Evolutionary conservation across 2,888 invertebrate species (phyloP).

Genomic region (Corythucha ciliata): DNA sequence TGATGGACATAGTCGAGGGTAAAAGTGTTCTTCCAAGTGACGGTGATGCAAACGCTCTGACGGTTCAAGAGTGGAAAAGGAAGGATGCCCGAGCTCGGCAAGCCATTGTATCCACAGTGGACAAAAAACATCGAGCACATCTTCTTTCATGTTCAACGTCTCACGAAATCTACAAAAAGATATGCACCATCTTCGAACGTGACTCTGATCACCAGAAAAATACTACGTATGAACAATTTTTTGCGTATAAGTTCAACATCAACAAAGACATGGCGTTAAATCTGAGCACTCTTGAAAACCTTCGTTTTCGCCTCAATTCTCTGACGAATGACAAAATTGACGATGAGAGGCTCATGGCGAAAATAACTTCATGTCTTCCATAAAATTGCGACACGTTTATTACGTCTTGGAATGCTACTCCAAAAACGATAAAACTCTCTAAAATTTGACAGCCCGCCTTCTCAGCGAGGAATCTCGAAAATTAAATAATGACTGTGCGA

Average conservation of each 20-base stretch:
- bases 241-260: slow-evolving; percentile 7
- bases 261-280: slow-evolving; percentile 14
- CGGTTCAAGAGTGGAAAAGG: slow-evolving; percentile 4
- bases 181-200: slow-evolving; percentile 7
- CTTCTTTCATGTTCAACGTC: background rate
- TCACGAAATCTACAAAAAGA: slow-evolving; percentile 1
- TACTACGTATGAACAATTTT: slow-evolving; percentile 4
- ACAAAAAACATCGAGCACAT: slow-evolving; percentile 4
- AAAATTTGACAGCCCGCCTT: background rate
- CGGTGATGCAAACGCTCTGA: too few relatives aligned
- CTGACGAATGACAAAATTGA: slow-evolving; percentile 5
- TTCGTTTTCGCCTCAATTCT: slow-evolving; percentile 2
- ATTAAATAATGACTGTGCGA: background rate
- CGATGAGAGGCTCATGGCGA: background rate
- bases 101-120: background rate
- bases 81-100: slow-evolving; percentile 4
- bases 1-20: too few relatives aligned
- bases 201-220: slow-evolving; percentile 11
- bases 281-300: slow-evolving; percentile 13
- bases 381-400: background rate
- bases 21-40: too few relatives aligned
- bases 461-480: slow-evolving; percentile 4
- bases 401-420: background rate
- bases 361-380: slow-evolving; percentile 1
- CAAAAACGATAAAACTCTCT: slow-evolving; percentile 1